Evolutionary conservation across 2,113 vertebrate species (phyloP), one percentile per base, ranked within the genome.

Genomic region (Ranitomeya variabilis): DNA sequence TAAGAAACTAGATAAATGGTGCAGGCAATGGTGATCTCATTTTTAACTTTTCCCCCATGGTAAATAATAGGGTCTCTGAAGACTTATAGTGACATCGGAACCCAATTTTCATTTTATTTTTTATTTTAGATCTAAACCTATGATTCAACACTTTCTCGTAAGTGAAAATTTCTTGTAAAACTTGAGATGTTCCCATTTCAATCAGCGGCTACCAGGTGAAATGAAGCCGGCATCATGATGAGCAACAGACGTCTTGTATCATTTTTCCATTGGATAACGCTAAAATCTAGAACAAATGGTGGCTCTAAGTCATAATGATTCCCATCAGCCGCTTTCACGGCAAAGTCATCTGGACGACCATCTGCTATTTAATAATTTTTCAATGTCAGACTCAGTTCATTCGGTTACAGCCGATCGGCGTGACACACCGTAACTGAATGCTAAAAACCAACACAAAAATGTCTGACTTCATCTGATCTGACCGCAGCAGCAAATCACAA

Each of bases 331-430:
- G 62, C 16, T 21, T 80, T 81, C 62, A 62, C 15, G 78, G 23
- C 55, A 31, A n/a, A 62, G 52, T 80, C 86, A 87, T 87, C 86
- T 87, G 86, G 77, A 80, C n/a, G 64, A 71, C 77, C 77, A 87
- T 80, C 86, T 80, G 86, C 77, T 80, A 18, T 80, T 57, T 87
- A 87, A 87, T 87, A 54, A 80, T 87, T 71, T 45, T 80, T 87
- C 23, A 54, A 57, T 81, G 86, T 80, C 77, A 79, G 86, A 45
- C 19, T 23, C 64, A 69, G 86, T 80, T 69, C 45, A 45, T 66
- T 55, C 16, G 86, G 77, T 80, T 87, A 6, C 77, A 67, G 64
- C 74, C 59, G 19, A 80, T 71, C 26, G 73, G 16, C 73, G 86
- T 87, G 86, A 87, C 62, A 55, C 86, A 87, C 77, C 64, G 52